These are phyloP conservation scores for Hypselothyrea guttata DNA, from an alignment of 2,888 invertebrate genomes.

Conservation along the genomic window DNA sequence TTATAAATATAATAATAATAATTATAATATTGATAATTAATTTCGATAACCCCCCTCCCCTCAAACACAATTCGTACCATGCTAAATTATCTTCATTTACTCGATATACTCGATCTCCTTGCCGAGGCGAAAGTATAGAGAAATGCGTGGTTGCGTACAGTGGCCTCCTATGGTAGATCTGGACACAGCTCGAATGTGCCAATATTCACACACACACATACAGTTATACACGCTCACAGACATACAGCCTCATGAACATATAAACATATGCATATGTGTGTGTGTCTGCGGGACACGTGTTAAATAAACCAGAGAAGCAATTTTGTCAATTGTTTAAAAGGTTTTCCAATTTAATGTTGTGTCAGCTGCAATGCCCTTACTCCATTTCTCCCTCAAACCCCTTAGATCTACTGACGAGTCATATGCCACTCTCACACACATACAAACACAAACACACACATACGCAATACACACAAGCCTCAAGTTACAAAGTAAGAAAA, in stretches of 20 bases:
- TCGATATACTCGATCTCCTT: slow-evolving; percentile 27
- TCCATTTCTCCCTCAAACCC: slow-evolving; percentile 1
- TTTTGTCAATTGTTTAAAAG: slow-evolving; percentile 64
- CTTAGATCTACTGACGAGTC: slow-evolving; percentile 12
- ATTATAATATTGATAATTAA: not conserved
- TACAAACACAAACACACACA: slow-evolving; percentile 19
- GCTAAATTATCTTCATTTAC: slow-evolving; percentile 40
- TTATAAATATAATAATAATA: slow-evolving; percentile 29
- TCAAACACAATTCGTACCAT: slow-evolving; percentile 32
- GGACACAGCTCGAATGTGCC: slow-evolving; percentile 73
- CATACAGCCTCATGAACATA: slow-evolving; percentile 9
- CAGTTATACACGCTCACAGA: slow-evolving; percentile 5
- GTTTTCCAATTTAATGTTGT: slow-evolving; percentile 61
- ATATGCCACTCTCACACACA: slow-evolving; percentile 32
- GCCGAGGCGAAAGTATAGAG: slow-evolving; percentile 46
- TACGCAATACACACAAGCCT: slow-evolving; percentile 17
- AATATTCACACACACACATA: slow-evolving; percentile 32
- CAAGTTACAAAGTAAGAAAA: slow-evolving; percentile 27
- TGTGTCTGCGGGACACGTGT: slow-evolving; percentile 37
- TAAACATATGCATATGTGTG: slow-evolving; percentile 11
- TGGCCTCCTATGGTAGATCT: slow-evolving; percentile 82
- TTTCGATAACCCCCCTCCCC: not conserved
- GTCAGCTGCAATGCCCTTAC: slow-evolving; percentile 32
- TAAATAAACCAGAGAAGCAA: slow-evolving; percentile 58
- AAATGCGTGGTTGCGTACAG: slow-evolving; percentile 82